phyloP scores from a whole-genome alignment of 2,888 invertebrate species.

The Venusia cambrica region DNA sequence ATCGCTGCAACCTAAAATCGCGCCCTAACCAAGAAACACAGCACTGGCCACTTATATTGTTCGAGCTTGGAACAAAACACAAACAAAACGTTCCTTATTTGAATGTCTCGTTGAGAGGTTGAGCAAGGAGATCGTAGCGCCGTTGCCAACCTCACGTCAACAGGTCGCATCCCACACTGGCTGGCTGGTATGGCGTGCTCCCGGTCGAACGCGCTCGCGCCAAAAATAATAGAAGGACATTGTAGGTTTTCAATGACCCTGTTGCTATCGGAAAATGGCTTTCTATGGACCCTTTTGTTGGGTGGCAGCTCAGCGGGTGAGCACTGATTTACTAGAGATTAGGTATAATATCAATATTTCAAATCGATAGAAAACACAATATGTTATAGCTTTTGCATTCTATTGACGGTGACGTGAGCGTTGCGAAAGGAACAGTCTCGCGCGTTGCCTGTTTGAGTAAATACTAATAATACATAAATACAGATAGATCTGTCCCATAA shows the following conservation, averaged over 20 bases:
- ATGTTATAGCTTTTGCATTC: no score
- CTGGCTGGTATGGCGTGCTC: slow-evolving; percentile 26
- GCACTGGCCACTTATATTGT: slow-evolving; percentile 28
- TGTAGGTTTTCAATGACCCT: slow-evolving; percentile 62
- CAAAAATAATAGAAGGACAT: slow-evolving; percentile 77
- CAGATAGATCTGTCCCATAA: no score
- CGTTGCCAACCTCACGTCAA: slow-evolving; percentile 69
- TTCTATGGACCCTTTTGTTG: slow-evolving; percentile 56
- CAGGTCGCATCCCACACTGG: slow-evolving; percentile 77
- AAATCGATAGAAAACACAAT: no score
- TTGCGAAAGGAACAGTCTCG: no score
- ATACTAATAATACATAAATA: no score
- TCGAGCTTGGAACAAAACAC: slow-evolving; percentile 26
- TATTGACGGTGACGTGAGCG: no score
- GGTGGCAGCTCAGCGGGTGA: slow-evolving; percentile 38
- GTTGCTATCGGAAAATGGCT: slow-evolving; percentile 72
- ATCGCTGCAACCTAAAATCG: no score
- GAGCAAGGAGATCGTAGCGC: slow-evolving; percentile 38
- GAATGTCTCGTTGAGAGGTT: slow-evolving; percentile 47
- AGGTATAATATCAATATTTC: no score
- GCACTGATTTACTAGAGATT: slow-evolving; percentile 49
- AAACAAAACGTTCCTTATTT: slow-evolving; percentile 39
- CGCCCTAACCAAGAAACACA: slow-evolving; percentile 15
- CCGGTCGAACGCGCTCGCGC: slow-evolving; percentile 70
- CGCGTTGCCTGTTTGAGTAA: no score